phyloP scores from a whole-genome alignment of 2,888 invertebrate species.

The Dynastes tityus region DNA sequence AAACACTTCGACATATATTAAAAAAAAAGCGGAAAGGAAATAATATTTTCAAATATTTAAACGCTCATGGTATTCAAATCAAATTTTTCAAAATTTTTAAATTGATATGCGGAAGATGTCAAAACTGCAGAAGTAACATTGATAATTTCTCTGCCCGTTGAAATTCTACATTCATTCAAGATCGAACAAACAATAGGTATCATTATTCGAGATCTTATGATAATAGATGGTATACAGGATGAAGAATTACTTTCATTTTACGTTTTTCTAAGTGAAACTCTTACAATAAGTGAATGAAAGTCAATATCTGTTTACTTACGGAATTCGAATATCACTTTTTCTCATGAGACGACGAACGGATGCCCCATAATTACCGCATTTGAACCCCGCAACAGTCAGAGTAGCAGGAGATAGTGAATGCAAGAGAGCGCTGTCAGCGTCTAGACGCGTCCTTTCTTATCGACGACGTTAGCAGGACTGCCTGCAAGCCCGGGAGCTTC shows the following conservation, averaged over 20 bases:
- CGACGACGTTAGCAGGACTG: constrained; percentile 65
- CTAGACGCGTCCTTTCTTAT: constrained; percentile 63
- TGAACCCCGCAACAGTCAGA: constrained; percentile 26
- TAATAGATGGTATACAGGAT: constrained; percentile 12
- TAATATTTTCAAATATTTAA: too few relatives aligned
- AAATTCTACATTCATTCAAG: not conserved
- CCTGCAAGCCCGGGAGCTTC: constrained; percentile 64
- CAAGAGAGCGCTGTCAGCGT: constrained; percentile 58
- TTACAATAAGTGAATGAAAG: constrained; percentile 3
- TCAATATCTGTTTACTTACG: constrained; percentile 45
- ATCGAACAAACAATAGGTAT: not conserved
- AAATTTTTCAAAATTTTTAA: too few relatives aligned
- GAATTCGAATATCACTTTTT: constrained; percentile 37
- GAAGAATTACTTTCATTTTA: constrained; percentile 16
- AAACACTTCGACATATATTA: too few relatives aligned
- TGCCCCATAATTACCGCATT: constrained; percentile 48
- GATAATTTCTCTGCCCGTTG: too few relatives aligned
- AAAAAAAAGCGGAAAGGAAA: too few relatives aligned
- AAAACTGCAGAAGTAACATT: too few relatives aligned
- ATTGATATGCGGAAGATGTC: too few relatives aligned
- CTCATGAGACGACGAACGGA: constrained; percentile 48
- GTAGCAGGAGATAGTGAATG: constrained; percentile 49
- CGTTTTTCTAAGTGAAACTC: constrained; percentile 5
- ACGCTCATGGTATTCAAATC: too few relatives aligned
- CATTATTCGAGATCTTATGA: not conserved